Conservation (phyloP, 2,797 vertebrate species). For the Lates japonicus region DNA sequence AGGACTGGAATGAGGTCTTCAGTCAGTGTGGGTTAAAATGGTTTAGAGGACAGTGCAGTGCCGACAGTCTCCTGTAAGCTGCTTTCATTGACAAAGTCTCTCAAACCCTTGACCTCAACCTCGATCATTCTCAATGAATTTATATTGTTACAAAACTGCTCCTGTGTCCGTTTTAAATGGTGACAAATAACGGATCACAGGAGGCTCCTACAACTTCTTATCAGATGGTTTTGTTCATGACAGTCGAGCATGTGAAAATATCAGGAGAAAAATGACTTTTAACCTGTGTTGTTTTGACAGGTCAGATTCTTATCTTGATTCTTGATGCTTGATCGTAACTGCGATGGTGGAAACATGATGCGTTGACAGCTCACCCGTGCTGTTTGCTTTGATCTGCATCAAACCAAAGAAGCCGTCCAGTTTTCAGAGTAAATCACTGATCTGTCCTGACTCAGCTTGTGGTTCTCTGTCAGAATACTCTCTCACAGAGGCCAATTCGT, state of each 20-base stretch:
- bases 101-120: not conserved
- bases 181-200: not conserved
- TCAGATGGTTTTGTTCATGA: not conserved
- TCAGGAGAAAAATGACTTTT: not conserved
- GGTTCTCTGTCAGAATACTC: not conserved
- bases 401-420: not conserved
- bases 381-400: not conserved
- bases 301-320: not conserved
- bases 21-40: no score
- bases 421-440: not conserved
- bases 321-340: not conserved
- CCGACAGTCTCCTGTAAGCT: not conserved
- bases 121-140: not conserved
- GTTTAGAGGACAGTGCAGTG: conserved; percentile 5
- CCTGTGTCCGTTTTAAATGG: not conserved
- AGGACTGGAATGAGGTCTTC: not conserved
- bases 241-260: not conserved
- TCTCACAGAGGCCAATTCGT: not conserved
- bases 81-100: not conserved
- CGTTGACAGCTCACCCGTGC: no score
- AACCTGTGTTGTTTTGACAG: not conserved
- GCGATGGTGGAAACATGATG: not conserved
- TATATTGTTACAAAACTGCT: not conserved
- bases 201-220: no score
- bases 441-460: not conserved